These are phyloP conservation scores for Sapajus apella DNA, from an alignment of 2,113 vertebrate species.

Conservation along the genomic window DNA sequence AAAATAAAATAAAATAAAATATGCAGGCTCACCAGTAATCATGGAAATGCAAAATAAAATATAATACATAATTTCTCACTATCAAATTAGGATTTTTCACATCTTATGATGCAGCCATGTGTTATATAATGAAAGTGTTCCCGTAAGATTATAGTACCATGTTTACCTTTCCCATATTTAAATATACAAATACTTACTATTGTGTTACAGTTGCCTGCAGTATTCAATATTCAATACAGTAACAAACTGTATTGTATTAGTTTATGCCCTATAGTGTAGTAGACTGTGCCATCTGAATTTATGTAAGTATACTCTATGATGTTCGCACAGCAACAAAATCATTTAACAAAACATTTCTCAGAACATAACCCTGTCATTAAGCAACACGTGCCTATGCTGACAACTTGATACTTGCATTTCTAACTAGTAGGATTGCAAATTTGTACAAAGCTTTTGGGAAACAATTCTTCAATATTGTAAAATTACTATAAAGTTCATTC, in stretches of 20 bases:
- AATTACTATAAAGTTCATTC: neutral
- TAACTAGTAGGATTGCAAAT: neutral
- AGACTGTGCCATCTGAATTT: neutral
- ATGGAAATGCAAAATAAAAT: neutral
- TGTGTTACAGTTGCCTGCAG: neutral
- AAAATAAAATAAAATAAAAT: neutral
- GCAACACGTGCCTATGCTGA: neutral
- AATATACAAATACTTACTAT: neutral
- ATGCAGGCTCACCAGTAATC: neutral
- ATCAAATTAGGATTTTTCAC: neutral
- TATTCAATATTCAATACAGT: neutral
- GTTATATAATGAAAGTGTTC: neutral
- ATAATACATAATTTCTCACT: neutral
- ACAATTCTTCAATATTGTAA: neutral
- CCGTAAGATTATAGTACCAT: neutral
- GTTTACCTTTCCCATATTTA: neutral
- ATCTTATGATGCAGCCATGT: neutral
- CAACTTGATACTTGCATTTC: neutral
- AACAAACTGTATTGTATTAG: too few species aligned
- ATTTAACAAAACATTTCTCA: neutral
- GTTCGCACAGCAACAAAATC: neutral
- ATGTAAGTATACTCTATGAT: neutral
- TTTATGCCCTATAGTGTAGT: neutral
- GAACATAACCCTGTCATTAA: neutral
- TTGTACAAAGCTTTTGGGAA: neutral